These are phyloP conservation scores for Peromyscus polionotus DNA, from an alignment of 2,113 vertebrate genomes.

Conservation along the genomic window DNA sequence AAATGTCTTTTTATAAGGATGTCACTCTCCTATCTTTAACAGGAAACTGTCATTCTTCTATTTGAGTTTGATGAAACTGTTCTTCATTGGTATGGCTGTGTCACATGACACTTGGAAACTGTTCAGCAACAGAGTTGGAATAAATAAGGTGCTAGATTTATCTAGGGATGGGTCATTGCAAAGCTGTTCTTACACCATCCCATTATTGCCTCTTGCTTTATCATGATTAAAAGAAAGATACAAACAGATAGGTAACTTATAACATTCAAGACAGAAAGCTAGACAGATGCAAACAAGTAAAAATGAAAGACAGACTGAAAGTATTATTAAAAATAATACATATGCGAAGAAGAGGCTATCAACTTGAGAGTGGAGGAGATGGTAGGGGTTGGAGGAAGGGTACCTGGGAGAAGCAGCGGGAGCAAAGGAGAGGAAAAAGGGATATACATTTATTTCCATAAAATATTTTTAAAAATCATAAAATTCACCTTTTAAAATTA, in stretches of 20 bases:
- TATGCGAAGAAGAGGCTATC: background rate
- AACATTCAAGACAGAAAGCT: background rate
- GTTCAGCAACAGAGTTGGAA: background rate
- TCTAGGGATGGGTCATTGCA: background rate
- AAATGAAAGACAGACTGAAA: background rate
- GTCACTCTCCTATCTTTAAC: background rate
- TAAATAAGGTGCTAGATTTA: background rate
- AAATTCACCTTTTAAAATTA: background rate
- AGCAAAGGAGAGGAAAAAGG: background rate
- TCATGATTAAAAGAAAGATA: background rate
- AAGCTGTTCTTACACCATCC: background rate
- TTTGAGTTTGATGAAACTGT: constrained; percentile 1
- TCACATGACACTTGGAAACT: background rate
- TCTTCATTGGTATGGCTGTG: background rate
- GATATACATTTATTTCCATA: background rate
- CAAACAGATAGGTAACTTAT: background rate
- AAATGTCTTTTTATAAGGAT: background rate
- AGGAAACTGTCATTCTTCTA: background rate
- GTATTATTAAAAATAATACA: background rate
- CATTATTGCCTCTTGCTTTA: background rate
- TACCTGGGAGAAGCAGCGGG: background rate
- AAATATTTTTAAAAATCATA: background rate
- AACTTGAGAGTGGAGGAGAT: no score
- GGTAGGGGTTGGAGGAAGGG: background rate
- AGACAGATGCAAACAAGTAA: constrained; percentile 3